Percentiles rank a stretch among this genome's conserved stretches.
phyloP scores from a whole-genome alignment of 1,140 invertebrate genomes.

The Arctopsyche grandis region DNA sequence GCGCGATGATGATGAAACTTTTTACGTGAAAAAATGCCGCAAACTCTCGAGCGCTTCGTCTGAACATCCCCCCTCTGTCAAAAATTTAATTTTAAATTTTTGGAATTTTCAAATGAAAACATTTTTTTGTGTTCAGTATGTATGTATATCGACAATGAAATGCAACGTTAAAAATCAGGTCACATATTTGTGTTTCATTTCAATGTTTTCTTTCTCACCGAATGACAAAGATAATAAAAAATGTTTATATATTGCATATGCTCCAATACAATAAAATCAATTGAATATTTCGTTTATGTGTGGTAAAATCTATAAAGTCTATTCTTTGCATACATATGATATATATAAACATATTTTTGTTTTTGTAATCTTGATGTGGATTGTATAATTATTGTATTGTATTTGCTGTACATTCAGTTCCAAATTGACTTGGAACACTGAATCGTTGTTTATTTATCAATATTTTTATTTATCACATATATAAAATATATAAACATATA shows the following conservation, averaged over 20 bases:
- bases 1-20: not conserved
- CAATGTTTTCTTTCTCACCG: slow-evolving; percentile 52
- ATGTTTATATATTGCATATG: not conserved
- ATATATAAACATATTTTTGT: slow-evolving; percentile 41
- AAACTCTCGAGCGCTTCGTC: too few species aligned
- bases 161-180: slow-evolving; percentile 42
- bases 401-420: slow-evolving; percentile 56
- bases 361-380: slow-evolving; percentile 54
- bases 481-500: slow-evolving; percentile 1
- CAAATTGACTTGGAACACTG: slow-evolving; percentile 56
- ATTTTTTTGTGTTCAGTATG: not conserved
- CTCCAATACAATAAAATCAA: too few species aligned
- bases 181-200: slow-evolving; percentile 50
- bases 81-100: not conserved
- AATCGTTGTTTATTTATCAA: slow-evolving; percentile 53
- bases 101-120: not conserved
- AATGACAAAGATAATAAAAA: slow-evolving; percentile 22
- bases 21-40: too few species aligned
- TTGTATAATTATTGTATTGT: slow-evolving; percentile 54
- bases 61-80: too few species aligned
- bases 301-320: too few species aligned
- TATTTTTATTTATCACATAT: slow-evolving; percentile 36
- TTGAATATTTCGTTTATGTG: too few species aligned
- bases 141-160: not conserved
- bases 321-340: not conserved